Evolutionary conservation across 1,140 invertebrate species (phyloP), one percentile per base, ranked within the genome.

Genomic region (Cyphomyrmex costatus): DNA sequence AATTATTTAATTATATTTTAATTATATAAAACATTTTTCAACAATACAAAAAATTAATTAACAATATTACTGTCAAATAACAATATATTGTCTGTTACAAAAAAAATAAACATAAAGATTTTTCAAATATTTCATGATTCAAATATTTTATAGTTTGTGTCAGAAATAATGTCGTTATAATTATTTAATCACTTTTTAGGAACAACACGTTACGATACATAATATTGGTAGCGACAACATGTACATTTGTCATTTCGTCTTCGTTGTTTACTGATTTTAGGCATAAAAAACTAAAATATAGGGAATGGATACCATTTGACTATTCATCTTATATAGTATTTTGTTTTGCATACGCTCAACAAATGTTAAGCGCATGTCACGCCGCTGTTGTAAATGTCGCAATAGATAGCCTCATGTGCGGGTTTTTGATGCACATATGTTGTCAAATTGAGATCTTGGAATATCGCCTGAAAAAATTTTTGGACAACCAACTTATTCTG

Each of bases 391-490:
- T 49, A 0, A 86, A 87, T 19, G 74, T 74, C 12, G 87, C 73
- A 6, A 83, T 46, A 12, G 90, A 91, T 30, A 71, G 36, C 2
- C 36, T 90, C 6, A 77, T 90, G 10, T 86, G 76, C 19, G 85
- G 87, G 0, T 51, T 91, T 0, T 83, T 91, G 61, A 78, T 88
- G 10, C 82, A 84, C 12, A 71, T 85, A 1, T 90, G 83, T 46
- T 61, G 87, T 10, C 89, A 89, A 56, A 80, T 91, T 12, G 85
- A 86, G 12, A 91, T 90, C 19, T 33, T 91, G 3, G 70, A 85
- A 27, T 24, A 89, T 53, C 85, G 90, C 8, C 27, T 90, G n/a
- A 61, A 21, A 24, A 71, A 68, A 7, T 4, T 86, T 2, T 27
- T 66, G 0, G 58, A 14, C 4, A n/a, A 74, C 12, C 21, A 73